Base-by-base conservation (phyloP, 23 tunicate genomes). In the Oikopleura dioica region DNA sequence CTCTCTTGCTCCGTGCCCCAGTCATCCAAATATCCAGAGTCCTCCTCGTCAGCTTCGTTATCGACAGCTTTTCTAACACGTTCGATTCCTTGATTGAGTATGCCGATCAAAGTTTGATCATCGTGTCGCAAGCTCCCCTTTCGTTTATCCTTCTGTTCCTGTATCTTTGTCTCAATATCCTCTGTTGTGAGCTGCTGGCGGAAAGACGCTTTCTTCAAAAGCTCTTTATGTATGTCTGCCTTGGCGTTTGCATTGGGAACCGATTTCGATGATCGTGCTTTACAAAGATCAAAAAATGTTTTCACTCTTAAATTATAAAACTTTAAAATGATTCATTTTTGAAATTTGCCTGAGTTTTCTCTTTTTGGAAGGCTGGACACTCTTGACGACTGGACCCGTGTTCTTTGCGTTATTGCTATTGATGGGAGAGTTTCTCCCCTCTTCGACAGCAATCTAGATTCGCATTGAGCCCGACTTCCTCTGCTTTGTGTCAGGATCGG, bases 371-470 rank as follows among this genome's bases (percentile, higher is more conserved):
- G 33, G 33, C 29, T 28, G 33, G 72, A 31, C 72, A 63, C 26
- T 2, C 26, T 23, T n/a, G n/a, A n/a, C n/a, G n/a, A n/a, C n/a
- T n/a, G n/a, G n/a, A n/a, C n/a, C n/a, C n/a, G n/a, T n/a, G n/a
- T n/a, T n/a, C n/a, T n/a, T n/a, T n/a, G n/a, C n/a, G n/a, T n/a
- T n/a, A n/a, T n/a, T n/a, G n/a, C n/a, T n/a, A 63, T 63, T 28
- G 72, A 63, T 23, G 72, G 72, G 16, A 63, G 33, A 63, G 72
- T 63, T 63, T 63, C 72, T 28, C 72, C 72, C 5, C 72, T 23
- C 33, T 63, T 63, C 16, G 29, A 16, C 33, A 63, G 33, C 33
- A 63, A 28, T 63, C 72, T 23, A 2, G 72, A 63, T 28, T 28
- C 72, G 33, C 55, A 21, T 44, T 44, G 55, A 21, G 55, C 9